phyloP scores from a whole-genome alignment of 2,888 invertebrate species.

The Auanema freiburgensis region DNA sequence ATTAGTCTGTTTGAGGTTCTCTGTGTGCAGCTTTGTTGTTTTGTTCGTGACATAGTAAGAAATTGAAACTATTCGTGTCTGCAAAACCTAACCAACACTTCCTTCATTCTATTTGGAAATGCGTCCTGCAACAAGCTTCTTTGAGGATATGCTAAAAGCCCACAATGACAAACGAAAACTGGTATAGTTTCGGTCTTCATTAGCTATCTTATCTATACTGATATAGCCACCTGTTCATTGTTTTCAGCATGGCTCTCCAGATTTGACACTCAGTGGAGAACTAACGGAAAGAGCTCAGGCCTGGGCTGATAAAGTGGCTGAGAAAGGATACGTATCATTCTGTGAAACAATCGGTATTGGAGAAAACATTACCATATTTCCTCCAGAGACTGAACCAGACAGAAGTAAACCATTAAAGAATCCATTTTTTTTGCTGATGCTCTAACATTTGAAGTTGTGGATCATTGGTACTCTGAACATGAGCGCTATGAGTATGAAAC shows the following conservation, averaged over 20 bases:
- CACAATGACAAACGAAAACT: constrained; percentile 1
- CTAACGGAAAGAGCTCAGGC: constrained; percentile 65
- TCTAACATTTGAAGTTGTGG: constrained; percentile 26
- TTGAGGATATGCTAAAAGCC: neutral
- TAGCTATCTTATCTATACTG: constrained; percentile 19
- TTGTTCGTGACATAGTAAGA: constrained; percentile 12
- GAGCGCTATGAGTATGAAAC: constrained; percentile 61
- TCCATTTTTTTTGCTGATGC: neutral
- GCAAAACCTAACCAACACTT: constrained; percentile 12
- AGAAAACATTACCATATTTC: constrained; percentile 63
- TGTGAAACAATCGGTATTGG: constrained; percentile 57
- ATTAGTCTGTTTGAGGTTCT: too few species aligned
- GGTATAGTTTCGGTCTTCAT: neutral
- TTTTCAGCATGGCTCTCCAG: constrained; percentile 61
- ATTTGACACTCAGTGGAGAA: constrained; percentile 63
- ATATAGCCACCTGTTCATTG: constrained; percentile 60
- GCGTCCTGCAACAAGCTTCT: neutral
- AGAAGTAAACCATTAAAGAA: constrained; percentile 27
- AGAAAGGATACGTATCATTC: constrained; percentile 49
- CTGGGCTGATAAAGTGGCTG: constrained; percentile 67
- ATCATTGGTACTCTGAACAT: constrained; percentile 59
- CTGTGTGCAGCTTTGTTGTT: constrained; percentile 14
- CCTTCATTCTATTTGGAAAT: constrained; percentile 9
- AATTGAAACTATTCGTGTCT: constrained; percentile 22
- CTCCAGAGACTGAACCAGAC: constrained; percentile 47